Evolutionary conservation across 2,888 invertebrate genomes (phyloP).

Genomic region (Dicycla oo): DNA sequence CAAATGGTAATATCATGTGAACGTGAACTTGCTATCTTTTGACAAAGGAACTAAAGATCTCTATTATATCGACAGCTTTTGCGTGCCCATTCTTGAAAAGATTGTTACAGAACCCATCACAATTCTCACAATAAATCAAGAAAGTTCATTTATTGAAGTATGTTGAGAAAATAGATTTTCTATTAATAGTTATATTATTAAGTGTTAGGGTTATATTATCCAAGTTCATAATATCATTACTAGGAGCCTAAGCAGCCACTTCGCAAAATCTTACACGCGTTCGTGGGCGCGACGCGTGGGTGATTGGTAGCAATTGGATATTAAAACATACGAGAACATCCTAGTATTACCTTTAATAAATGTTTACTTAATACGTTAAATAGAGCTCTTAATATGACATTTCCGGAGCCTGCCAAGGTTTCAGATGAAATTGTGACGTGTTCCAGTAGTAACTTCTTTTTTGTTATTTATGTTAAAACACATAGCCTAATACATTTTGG

Average conservation of each 20-base stretch:
- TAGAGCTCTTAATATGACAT: conserved; percentile 25
- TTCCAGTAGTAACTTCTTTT: neutral
- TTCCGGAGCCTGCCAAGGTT: neutral
- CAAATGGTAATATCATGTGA: neutral
- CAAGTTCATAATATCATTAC: conserved; percentile 15
- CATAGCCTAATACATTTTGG: too few relatives aligned
- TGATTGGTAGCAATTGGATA: conserved; percentile 35
- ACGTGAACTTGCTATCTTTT: neutral
- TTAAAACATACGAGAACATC: conserved; percentile 32
- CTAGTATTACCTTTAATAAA: conserved; percentile 32
- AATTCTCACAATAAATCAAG: neutral
- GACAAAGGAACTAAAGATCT: neutral
- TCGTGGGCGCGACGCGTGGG: conserved; percentile 44
- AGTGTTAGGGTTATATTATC: neutral
- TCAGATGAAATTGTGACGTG: neutral
- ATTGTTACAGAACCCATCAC: conserved; percentile 3
- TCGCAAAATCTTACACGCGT: conserved; percentile 15
- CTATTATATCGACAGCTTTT: neutral
- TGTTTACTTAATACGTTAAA: conserved; percentile 35
- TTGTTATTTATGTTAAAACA: too few relatives aligned
- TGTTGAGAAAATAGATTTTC: neutral
- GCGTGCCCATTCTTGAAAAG: neutral
- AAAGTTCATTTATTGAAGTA: neutral
- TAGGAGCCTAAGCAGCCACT: conserved; percentile 19
- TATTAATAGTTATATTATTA: conserved; percentile 4